phyloP scores from a whole-genome alignment of 2,797 vertebrate species.

The Amphiprion clarkii region DNA sequence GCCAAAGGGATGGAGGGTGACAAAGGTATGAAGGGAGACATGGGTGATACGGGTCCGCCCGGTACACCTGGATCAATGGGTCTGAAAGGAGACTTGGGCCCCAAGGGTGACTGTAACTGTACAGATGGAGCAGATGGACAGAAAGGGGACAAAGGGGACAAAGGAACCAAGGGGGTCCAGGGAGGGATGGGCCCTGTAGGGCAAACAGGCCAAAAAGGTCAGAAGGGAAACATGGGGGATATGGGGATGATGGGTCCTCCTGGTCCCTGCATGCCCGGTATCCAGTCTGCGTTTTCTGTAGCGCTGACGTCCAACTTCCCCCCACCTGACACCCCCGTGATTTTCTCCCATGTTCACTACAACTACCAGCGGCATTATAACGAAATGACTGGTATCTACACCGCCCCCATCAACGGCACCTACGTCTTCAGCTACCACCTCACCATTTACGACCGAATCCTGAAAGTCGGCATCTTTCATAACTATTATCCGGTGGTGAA shows the following conservation, averaged over 20 bases:
- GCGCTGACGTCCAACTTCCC: slow-evolving; percentile 58
- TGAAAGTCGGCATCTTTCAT: slow-evolving; percentile 79
- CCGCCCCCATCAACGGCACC: slow-evolving; percentile 78
- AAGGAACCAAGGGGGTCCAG: slow-evolving; percentile 36
- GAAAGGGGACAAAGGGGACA: slow-evolving; percentile 42
- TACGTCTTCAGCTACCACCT: slow-evolving; percentile 82
- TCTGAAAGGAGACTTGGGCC: slow-evolving; percentile 65
- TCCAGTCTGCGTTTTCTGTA: slow-evolving; percentile 77
- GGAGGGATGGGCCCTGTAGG: slow-evolving; percentile 42
- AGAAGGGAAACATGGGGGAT: slow-evolving; percentile 60
- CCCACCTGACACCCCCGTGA: slow-evolving; percentile 52
- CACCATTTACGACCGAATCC: slow-evolving; percentile 38
- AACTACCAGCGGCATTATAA: slow-evolving; percentile 72
- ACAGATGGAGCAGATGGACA: slow-evolving; percentile 43
- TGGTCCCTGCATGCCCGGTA: slow-evolving; percentile 74
- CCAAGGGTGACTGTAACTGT: slow-evolving; percentile 65
- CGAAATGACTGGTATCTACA: slow-evolving; percentile 65
- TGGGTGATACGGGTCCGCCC: slow-evolving; percentile 57
- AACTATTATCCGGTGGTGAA: slow-evolving; percentile 70
- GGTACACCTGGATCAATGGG: slow-evolving; percentile 62
- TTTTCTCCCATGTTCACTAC: slow-evolving; percentile 63
- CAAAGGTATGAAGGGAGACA: slow-evolving; percentile 71
- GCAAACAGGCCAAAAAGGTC: slow-evolving; percentile 20
- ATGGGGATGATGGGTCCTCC: slow-evolving; percentile 72
- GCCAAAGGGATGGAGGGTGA: slow-evolving; percentile 42